A percentile compares a stretch with the other conserved stretches of the same genome.
phyloP scores from a whole-genome alignment of 2,113 vertebrate genomes.

The Corythornis madagascariensis region DNA sequence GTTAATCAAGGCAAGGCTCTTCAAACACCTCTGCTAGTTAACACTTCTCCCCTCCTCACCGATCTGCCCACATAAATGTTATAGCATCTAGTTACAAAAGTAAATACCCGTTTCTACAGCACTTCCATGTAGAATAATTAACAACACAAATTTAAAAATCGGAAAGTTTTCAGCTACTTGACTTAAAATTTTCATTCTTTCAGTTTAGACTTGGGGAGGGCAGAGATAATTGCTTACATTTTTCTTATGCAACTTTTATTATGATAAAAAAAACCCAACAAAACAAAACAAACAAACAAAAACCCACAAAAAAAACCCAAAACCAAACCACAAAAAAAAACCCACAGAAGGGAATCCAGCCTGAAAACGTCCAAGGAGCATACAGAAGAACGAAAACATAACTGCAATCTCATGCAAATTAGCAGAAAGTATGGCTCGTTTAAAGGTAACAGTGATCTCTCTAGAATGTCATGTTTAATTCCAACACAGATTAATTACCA shows the following conservation, averaged over 20 bases:
- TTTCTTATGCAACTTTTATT: not conserved
- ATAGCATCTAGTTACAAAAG: not conserved
- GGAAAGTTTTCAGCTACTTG: not conserved
- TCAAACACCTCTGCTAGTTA: accelerated
- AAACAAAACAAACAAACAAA: too few relatives aligned
- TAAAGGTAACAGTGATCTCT: not conserved
- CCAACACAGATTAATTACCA: not conserved
- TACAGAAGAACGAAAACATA: not conserved
- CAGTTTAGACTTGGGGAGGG: not conserved
- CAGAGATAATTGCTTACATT: not conserved
- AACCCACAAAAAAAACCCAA: too few relatives aligned
- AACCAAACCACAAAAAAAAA: not conserved
- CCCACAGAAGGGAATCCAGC: not conserved
- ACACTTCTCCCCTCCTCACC: not conserved
- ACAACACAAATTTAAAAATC: not conserved
- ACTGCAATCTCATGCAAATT: not conserved
- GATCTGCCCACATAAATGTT: not conserved
- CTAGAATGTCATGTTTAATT: not conserved
- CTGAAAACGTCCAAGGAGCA: not conserved
- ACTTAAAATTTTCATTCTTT: not conserved
- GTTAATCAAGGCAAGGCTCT: not conserved
- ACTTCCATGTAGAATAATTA: not conserved
- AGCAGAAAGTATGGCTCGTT: not conserved
- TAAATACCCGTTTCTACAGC: not conserved
- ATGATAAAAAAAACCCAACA: not conserved